phyloP scores from a whole-genome alignment of 1,140 invertebrate genomes.

The Caenorhabditis inopinata region DNA sequence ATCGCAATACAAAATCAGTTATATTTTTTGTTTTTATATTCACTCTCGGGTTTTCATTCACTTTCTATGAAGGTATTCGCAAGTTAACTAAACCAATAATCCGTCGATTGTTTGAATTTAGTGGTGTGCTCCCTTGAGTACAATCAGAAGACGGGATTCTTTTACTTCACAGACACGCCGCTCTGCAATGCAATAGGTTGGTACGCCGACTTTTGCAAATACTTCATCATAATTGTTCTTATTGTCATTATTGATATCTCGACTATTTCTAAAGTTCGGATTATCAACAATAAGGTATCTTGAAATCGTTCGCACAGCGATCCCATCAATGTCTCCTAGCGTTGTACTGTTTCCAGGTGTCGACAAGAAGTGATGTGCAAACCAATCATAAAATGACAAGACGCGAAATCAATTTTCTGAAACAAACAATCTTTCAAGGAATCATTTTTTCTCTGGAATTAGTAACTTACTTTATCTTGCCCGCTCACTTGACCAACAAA shows the following conservation, averaged over 20 bases:
- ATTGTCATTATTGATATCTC: background rate
- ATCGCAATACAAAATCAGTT: background rate
- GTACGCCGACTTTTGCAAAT: conserved; percentile 13
- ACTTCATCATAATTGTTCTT: background rate
- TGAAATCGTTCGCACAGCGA: no score
- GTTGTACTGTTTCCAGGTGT: background rate
- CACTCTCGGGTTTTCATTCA: background rate
- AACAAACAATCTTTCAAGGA: conserved; percentile 5
- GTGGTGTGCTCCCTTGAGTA: background rate
- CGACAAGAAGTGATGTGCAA: background rate
- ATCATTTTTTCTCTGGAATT: conserved; percentile 5
- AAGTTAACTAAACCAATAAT: background rate
- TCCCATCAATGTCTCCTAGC: no score
- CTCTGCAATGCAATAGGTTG: conserved; percentile 5
- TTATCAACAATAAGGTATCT: background rate
- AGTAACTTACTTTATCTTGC: background rate
- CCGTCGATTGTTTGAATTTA: background rate
- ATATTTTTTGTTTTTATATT: background rate
- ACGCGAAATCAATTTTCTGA: background rate
- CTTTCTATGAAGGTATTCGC: background rate
- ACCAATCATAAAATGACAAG: background rate
- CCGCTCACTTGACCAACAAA: background rate
- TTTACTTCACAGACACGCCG: background rate
- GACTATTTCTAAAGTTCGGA: background rate
- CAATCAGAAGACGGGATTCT: conserved; percentile 2